These are phyloP conservation scores for Urocolius indicus DNA, from an alignment of 2,113 vertebrate species.

Conservation along the genomic window DNA sequence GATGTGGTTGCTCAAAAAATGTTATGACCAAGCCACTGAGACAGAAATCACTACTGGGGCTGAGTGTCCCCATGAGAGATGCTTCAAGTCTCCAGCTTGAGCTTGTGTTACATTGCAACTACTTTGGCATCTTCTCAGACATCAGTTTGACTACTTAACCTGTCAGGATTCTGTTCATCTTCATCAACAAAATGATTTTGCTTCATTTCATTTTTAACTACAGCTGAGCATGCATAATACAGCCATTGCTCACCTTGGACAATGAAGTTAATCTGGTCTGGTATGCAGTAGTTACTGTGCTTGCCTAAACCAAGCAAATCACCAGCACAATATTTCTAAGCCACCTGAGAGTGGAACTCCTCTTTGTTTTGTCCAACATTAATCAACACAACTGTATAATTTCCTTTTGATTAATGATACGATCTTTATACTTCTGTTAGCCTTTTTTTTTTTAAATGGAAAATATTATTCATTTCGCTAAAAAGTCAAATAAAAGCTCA, in stretches of 20 bases:
- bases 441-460: background rate
- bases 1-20: background rate
- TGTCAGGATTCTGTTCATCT: background rate
- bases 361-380: background rate
- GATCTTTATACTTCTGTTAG: background rate
- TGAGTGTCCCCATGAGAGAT: background rate
- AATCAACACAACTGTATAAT: background rate
- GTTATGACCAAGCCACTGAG: accelerated
- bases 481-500: background rate
- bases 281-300: background rate
- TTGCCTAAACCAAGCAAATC: background rate
- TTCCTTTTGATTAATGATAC: background rate
- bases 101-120: accelerated
- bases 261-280: background rate
- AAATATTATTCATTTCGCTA: no score
- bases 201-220: background rate
- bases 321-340: background rate
- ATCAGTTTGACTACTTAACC: background rate
- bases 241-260: background rate
- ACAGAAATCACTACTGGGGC: background rate
- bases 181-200: background rate
- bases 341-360: background rate
- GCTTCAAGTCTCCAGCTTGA: background rate
- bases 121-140: background rate
- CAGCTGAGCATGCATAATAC: accelerated